Evolutionary conservation across 1,140 invertebrate species (phyloP).

Genomic region (Diuraphis noxia): DNA sequence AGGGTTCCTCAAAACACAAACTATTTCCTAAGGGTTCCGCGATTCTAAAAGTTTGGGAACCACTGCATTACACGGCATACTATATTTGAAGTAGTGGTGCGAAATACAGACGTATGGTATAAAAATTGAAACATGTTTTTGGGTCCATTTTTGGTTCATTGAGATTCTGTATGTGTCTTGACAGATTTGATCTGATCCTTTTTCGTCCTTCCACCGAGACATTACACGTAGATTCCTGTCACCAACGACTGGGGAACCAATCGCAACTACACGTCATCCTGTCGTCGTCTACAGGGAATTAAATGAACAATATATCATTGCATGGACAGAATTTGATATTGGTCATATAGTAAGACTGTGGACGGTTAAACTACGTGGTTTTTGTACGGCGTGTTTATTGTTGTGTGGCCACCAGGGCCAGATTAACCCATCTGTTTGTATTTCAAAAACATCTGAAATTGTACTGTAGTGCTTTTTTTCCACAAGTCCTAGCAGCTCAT

Average conservation of each 20-base stretch:
- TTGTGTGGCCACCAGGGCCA: background rate
- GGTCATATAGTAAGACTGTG: background rate
- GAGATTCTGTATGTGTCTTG: background rate
- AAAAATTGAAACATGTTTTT: conserved; percentile 7
- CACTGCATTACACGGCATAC: background rate
- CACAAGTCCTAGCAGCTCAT: background rate
- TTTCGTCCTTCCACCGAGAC: background rate
- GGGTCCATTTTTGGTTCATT: background rate
- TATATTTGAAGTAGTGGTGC: background rate
- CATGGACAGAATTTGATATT: background rate
- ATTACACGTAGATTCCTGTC: background rate
- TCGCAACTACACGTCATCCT: background rate
- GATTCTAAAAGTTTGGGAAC: too few species aligned
- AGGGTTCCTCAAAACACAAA: too few species aligned
- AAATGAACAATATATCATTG: background rate
- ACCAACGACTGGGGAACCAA: background rate
- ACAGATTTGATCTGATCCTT: conserved; percentile 29
- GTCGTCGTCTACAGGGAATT: background rate
- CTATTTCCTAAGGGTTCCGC: too few species aligned
- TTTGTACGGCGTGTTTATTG: background rate
- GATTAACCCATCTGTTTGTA: background rate
- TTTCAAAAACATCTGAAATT: background rate
- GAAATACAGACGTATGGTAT: background rate
- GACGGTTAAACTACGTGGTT: background rate
- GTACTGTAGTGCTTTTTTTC: background rate